phyloP scores from a whole-genome alignment of 2,888 invertebrate genomes.

The Temnothorax rugatulus region DNA sequence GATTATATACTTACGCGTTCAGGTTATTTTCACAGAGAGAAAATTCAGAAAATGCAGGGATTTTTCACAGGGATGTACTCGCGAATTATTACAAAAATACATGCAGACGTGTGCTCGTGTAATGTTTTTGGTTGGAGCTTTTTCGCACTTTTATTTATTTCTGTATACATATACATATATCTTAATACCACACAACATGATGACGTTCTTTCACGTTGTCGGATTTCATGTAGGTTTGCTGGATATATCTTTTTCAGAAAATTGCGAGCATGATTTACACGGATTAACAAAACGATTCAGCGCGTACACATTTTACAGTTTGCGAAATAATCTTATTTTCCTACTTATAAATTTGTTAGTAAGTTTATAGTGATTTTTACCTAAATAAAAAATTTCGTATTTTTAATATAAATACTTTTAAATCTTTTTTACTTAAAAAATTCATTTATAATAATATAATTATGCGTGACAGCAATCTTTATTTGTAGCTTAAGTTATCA shows the following conservation, averaged over 20 bases:
- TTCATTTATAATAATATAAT: not conserved
- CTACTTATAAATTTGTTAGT: not conserved
- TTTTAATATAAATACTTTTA: not conserved
- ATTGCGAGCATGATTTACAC: not conserved
- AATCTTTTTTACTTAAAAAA: not conserved
- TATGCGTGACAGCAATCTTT: not conserved
- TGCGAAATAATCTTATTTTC: slow-evolving; percentile 4
- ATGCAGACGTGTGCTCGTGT: not conserved
- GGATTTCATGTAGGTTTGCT: slow-evolving; percentile 16
- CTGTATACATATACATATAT: not conserved
- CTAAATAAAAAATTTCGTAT: not conserved
- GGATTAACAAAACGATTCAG: slow-evolving; percentile 21
- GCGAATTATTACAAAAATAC: slow-evolving; percentile 21
- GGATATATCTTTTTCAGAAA: slow-evolving; percentile 8
- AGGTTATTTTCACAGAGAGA: not conserved
- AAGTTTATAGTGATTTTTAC: not conserved
- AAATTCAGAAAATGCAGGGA: not conserved
- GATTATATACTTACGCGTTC: slow-evolving; percentile 5
- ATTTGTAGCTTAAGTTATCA: not conserved
- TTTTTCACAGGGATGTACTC: not conserved
- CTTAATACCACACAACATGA: not conserved
- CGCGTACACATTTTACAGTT: not conserved
- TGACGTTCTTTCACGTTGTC: slow-evolving; percentile 19
- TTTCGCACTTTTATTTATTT: slow-evolving; percentile 23
- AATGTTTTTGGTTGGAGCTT: not conserved